Base-by-base conservation (phyloP, 2,113 vertebrate species). In the Gallinago jamesoni region DNA sequence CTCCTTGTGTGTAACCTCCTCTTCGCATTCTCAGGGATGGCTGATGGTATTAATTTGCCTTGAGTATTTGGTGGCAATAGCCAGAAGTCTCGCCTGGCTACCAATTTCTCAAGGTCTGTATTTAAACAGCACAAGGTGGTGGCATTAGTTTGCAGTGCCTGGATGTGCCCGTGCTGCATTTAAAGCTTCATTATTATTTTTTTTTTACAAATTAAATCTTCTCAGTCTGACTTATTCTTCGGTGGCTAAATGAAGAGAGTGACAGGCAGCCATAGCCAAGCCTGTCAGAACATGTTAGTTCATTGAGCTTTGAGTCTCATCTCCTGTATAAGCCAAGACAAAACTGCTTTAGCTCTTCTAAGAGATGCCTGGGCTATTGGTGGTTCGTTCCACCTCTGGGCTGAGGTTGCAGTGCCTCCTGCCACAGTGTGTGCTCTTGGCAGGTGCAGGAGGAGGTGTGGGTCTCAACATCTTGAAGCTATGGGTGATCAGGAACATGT, bases 231-330 rank as follows among this genome's bases (percentile, higher is more conserved):
- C 0, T 0, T 30, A 41, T 18, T 77, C 27, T 84, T 75, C 48
- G 12, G 27, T 48, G 39, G 24, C n/a, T 52, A 23, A 62, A 67
- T 14, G 30, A 22, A 79, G 57, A 76, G 31, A 11, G 35, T 3
- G 19, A 74, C 21, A 48, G 33, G 73, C 63, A 15, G 8, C 33
- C 2, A 0, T 6, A 39, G 60, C 74, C 57, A 70, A 78, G 25
- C 25, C 67, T 91, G 50, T 84, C 76, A 0, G 10, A 70, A 77
- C 0, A 0, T 0, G 0, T 85, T 68, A 72, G 4, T n/a, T 95
- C 39, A 35, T 52, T 7, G 2, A 56, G 41, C 19, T 14, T 53
- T 57, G 66, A 87, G 62, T 21, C 41, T n/a, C 45, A 30, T 50
- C 70, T 41, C 60, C 66, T 64, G 39, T 21, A 64, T 35, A n/a